These are phyloP conservation scores for Trematomus loennbergii DNA, from an alignment of 2,113 vertebrate species.

Conservation along the genomic window DNA sequence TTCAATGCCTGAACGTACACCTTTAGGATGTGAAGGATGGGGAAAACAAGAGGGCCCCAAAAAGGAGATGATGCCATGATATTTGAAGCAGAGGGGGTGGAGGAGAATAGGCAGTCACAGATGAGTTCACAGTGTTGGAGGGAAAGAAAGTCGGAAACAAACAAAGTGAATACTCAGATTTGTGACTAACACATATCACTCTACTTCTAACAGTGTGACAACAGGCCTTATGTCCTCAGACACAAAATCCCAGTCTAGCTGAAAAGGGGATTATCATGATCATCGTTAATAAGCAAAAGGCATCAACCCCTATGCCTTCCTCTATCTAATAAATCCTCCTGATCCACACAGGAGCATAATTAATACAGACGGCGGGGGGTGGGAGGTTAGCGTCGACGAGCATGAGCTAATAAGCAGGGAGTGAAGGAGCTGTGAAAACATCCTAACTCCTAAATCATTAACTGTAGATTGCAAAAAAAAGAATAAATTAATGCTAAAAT, in stretches of 20 bases:
- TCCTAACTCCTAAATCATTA: slow-evolving; percentile 21
- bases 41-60: background rate
- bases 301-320: slow-evolving; percentile 69
- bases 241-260: slow-evolving; percentile 60
- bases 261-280: slow-evolving; percentile 78
- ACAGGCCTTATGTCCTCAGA: slow-evolving; percentile 43
- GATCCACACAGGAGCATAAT: slow-evolving; percentile 77
- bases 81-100: background rate
- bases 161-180: background rate
- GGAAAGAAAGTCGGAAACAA: background rate
- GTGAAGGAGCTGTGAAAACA: slow-evolving; percentile 50
- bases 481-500: background rate
- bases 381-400: slow-evolving; percentile 56
- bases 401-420: slow-evolving; percentile 60
- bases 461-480: background rate
- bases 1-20: background rate
- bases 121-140: slow-evolving; percentile 1
- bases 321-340: slow-evolving; percentile 79
- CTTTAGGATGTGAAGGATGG: background rate
- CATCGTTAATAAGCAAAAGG: slow-evolving; percentile 79
- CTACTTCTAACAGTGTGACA: slow-evolving; percentile 25
- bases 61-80: background rate
- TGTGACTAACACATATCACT: slow-evolving; percentile 21
- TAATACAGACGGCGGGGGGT: slow-evolving; percentile 70
- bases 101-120: background rate